phyloP scores from a whole-genome alignment of 2,797 vertebrate species.

The Acridotheres tristis region DNA sequence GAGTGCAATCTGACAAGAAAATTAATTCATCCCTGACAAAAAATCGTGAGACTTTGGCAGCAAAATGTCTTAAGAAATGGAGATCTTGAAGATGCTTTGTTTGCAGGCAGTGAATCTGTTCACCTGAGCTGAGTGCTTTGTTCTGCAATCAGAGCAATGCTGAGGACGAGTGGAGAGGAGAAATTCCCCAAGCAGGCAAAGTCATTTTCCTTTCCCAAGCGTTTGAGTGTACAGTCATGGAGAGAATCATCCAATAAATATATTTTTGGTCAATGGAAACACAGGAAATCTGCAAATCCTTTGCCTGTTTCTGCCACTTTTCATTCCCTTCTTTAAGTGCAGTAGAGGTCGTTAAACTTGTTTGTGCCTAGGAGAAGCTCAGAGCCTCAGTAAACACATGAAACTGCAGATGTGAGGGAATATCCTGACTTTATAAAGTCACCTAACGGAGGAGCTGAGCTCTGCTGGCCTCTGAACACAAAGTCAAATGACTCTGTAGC shows the following conservation, averaged over 20 bases:
- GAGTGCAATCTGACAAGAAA: neutral
- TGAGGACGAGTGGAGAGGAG: neutral
- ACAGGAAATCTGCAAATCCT: neutral
- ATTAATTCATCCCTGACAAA: constrained; percentile 13
- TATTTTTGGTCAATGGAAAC: neutral
- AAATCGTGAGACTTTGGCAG: constrained; percentile 15
- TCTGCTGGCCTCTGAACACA: neutral
- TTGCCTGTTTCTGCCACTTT: neutral
- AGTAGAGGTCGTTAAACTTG: neutral
- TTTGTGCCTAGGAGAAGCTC: neutral
- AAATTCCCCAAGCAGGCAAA: neutral
- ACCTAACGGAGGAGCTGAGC: neutral
- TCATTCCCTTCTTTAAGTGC: neutral
- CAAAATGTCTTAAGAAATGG: neutral
- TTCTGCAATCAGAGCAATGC: constrained; percentile 26
- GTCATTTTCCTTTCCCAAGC: neutral
- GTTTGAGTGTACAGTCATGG: neutral
- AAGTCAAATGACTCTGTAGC: neutral
- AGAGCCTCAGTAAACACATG: neutral
- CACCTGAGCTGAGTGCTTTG: neutral
- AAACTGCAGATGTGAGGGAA: neutral
- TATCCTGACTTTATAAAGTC: neutral
- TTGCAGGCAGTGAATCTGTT: constrained; percentile 8
- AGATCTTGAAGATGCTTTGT: neutral
- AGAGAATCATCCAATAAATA: neutral